These are phyloP conservation scores for Siniperca knerii DNA, from an alignment of 2,113 vertebrate species.

Conservation along the genomic window DNA sequence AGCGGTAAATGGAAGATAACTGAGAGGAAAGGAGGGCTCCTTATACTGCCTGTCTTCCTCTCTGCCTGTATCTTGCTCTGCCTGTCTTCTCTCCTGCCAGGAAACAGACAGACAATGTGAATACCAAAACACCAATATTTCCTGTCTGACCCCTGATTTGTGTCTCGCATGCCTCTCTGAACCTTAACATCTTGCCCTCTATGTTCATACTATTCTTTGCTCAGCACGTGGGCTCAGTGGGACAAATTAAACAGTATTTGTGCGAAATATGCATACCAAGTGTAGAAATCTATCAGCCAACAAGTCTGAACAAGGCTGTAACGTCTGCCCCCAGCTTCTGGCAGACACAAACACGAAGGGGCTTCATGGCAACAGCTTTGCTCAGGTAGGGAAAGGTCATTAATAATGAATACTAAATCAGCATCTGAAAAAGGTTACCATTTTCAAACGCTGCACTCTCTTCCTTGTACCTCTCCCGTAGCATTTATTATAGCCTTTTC, in stretches of 20 bases:
- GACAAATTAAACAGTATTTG: slow-evolving; percentile 74
- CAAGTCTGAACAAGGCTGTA: slow-evolving; percentile 68
- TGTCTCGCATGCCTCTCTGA: slow-evolving; percentile 63
- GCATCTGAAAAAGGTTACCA: slow-evolving; percentile 81
- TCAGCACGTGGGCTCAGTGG: slow-evolving; percentile 55
- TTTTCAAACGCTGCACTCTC: slow-evolving; percentile 68
- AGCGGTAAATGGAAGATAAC: slow-evolving; percentile 67
- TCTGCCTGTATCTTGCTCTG: background rate
- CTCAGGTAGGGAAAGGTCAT: slow-evolving; percentile 80
- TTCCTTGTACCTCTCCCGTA: slow-evolving; percentile 74
- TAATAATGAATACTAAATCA: slow-evolving; percentile 84
- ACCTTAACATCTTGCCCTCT: slow-evolving; percentile 63
- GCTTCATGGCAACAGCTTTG: slow-evolving; percentile 77
- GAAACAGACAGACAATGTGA: slow-evolving; percentile 52
- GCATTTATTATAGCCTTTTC: slow-evolving; percentile 81
- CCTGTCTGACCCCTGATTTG: slow-evolving; percentile 65
- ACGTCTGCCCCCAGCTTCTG: slow-evolving; percentile 62
- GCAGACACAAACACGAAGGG: slow-evolving; percentile 72
- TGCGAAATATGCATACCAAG: slow-evolving; percentile 57
- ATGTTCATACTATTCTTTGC: slow-evolving; percentile 62
- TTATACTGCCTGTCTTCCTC: slow-evolving; percentile 5
- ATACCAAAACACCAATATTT: slow-evolving; percentile 39
- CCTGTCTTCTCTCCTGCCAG: slow-evolving; percentile 33
- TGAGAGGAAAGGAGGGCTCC: slow-evolving; percentile 34
- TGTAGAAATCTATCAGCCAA: slow-evolving; percentile 71